Evolutionary conservation across 1,140 invertebrate genomes (phyloP).

Genomic region (Neodiprion fabricii): DNA sequence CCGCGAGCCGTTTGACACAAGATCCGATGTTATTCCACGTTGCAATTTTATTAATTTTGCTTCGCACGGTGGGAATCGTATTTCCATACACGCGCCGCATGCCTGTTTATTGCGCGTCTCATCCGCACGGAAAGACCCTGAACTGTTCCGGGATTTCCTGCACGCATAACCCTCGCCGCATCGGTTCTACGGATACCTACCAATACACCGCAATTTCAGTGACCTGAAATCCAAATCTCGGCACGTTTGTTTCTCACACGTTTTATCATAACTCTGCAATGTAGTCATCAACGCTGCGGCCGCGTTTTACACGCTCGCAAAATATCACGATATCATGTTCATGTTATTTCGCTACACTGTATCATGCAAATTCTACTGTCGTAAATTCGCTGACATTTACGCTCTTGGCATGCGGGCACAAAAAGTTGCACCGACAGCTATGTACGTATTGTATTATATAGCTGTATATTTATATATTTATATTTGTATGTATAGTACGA

Average conservation of each 20-base stretch:
- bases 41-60: background rate
- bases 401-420: too few species aligned
- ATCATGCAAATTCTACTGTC: too few species aligned
- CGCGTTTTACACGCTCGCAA: too few species aligned
- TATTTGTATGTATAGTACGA: too few species aligned
- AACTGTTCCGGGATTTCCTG: background rate
- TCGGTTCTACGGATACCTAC: background rate
- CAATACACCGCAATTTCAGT: background rate
- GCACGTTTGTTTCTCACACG: background rate
- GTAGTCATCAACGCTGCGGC: too few species aligned
- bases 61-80: background rate
- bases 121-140: background rate
- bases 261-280: background rate
- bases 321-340: too few species aligned
- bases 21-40: constrained; percentile 7
- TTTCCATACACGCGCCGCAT: background rate
- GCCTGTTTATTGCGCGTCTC: background rate
- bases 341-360: too few species aligned
- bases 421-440: too few species aligned
- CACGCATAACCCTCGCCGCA: background rate
- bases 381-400: too few species aligned
- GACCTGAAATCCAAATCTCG: background rate
- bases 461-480: too few species aligned
- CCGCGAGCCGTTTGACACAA: too few species aligned
- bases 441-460: too few species aligned